Evolutionary conservation across 2,113 vertebrate species (phyloP).

Genomic region (Cygnus buccinator): DNA sequence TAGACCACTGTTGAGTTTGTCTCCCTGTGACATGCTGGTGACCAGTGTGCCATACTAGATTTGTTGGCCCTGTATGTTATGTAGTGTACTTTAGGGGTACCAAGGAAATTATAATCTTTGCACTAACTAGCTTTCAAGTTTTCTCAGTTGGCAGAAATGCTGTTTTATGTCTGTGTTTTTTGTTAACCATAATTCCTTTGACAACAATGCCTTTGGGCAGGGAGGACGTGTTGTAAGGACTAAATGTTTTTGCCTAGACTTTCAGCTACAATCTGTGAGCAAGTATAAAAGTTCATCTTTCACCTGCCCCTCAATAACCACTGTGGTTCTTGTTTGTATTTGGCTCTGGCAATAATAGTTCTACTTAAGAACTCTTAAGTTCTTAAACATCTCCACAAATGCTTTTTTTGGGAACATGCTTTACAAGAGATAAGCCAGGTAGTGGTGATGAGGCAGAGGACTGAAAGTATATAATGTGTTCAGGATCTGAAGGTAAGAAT

Average conservation of each 20-base stretch:
- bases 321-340: fast-evolving
- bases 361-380: too few species aligned
- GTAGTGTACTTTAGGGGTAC: neutral
- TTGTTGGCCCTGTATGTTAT: neutral
- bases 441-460: neutral
- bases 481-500: neutral
- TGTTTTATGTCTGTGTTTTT: neutral
- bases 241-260: neutral
- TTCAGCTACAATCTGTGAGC: neutral
- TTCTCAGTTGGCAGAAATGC: neutral
- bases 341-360: neutral
- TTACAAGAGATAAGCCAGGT: neutral
- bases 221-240: neutral
- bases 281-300: neutral
- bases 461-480: fast-evolving
- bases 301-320: too few species aligned
- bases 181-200: neutral
- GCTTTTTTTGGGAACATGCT: too few species aligned
- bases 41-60: neutral
- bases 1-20: neutral
- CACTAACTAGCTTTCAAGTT: neutral
- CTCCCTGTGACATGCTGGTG: neutral
- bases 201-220: neutral
- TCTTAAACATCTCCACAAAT: neutral
- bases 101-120: neutral